Evolutionary conservation across 2,113 vertebrate species (phyloP).

Genomic region (Leucosticte australis): DNA sequence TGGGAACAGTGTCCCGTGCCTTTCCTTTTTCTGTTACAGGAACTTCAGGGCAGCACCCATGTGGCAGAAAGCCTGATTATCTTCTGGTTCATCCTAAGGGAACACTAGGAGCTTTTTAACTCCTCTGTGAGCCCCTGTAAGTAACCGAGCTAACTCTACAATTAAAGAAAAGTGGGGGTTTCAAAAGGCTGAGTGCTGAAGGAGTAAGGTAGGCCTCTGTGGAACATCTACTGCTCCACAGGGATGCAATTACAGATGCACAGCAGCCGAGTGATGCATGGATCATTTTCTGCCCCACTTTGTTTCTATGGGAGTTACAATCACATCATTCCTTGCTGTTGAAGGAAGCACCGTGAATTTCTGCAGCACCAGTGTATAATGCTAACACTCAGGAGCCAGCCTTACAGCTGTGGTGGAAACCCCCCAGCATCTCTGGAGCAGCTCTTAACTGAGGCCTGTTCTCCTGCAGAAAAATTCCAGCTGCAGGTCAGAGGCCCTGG

Average conservation of each 20-base stretch:
- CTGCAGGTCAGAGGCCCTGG: neutral
- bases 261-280: neutral
- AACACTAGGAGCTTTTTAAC: neutral
- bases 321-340: neutral
- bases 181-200: neutral
- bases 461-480: neutral
- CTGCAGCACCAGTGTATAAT: fast-evolving
- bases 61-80: neutral
- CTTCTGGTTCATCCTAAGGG: no score
- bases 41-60: fast-evolving
- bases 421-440: neutral
- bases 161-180: neutral
- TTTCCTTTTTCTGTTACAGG: neutral
- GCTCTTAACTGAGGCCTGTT: fast-evolving
- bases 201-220: fast-evolving
- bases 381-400: neutral
- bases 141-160: neutral
- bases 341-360: neutral
- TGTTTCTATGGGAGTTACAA: neutral
- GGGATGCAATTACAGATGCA: fast-evolving
- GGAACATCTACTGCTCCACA: fast-evolving
- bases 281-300: fast-evolving
- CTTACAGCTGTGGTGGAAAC: neutral
- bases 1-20: no score
- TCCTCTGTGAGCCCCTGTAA: neutral